A percentile compares a stretch with the other conserved stretches of the same genome.
Conservation (phyloP, 2,888 invertebrate genomes). For the Cephus spinipes region DNA sequence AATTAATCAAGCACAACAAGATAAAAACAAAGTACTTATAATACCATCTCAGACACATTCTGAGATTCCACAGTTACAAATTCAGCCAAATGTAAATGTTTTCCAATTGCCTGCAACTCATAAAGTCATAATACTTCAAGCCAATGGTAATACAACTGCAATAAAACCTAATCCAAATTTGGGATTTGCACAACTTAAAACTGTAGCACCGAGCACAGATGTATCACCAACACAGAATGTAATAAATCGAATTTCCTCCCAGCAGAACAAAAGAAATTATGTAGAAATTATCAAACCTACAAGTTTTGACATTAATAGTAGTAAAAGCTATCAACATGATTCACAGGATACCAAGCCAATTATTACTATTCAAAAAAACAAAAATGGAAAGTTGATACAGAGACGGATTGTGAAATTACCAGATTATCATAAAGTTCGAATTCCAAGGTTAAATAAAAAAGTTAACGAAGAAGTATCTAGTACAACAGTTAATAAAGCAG, state of each 20-base stretch:
- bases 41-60: background rate
- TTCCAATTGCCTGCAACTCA: background rate
- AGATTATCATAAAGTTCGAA: background rate
- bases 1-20: background rate
- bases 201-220: background rate
- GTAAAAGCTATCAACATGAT: background rate
- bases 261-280: background rate
- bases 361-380: background rate
- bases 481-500: background rate
- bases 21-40: background rate
- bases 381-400: background rate
- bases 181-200: background rate
- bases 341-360: background rate
- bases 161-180: background rate
- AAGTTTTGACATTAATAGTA: background rate
- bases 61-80: background rate
- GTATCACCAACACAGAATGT: background rate
- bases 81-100: background rate
- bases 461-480: background rate
- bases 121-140: background rate
- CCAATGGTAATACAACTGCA: background rate
- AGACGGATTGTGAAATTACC: background rate
- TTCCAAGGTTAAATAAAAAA: background rate
- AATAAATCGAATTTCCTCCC: background rate
- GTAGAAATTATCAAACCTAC: background rate